phyloP scores from a whole-genome alignment of 1,140 invertebrate species.

The Drosophila carrolli region DNA sequence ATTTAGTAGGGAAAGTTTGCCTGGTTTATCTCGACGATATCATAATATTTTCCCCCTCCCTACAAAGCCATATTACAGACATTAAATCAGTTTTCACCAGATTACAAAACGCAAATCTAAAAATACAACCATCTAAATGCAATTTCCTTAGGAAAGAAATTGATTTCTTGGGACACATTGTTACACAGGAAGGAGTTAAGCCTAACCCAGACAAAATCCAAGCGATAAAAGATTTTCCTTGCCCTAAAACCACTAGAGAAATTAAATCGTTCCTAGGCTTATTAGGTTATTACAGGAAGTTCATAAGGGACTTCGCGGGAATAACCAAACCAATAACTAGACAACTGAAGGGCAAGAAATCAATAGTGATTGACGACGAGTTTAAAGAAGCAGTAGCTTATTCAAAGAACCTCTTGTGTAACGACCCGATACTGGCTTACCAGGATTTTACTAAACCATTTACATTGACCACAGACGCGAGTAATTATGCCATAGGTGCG shows the following conservation, averaged over 20 bases:
- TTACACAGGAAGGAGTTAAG: conserved; percentile 6
- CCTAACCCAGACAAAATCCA: conserved; percentile 3
- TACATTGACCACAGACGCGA: conserved; percentile 19
- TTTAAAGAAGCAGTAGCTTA: conserved; percentile 1
- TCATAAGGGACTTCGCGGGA: conserved; percentile 9
- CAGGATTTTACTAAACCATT: conserved; percentile 15
- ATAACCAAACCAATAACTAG: conserved; percentile 15
- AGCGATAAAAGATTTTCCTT: conserved; percentile 11
- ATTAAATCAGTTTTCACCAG: conserved; percentile 15
- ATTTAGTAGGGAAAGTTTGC: background rate
- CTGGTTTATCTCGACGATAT: conserved; percentile 6
- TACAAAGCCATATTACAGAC: conserved; percentile 12
- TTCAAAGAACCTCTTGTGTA: no score
- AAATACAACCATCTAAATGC: conserved; percentile 12
- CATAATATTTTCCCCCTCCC: conserved; percentile 7
- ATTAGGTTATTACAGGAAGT: conserved; percentile 16
- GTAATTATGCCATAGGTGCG: conserved; percentile 4
- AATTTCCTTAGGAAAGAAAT: conserved; percentile 3
- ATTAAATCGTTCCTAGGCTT: conserved; percentile 12
- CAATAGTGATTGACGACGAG: conserved; percentile 14
- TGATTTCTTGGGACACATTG: conserved; percentile 3
- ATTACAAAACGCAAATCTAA: conserved; percentile 14
- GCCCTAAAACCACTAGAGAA: conserved; percentile 11
- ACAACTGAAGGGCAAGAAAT: conserved; percentile 15
- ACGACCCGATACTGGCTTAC: background rate